phyloP scores from a whole-genome alignment of 2,888 invertebrate genomes.

The Hypomecis punctinalis region DNA sequence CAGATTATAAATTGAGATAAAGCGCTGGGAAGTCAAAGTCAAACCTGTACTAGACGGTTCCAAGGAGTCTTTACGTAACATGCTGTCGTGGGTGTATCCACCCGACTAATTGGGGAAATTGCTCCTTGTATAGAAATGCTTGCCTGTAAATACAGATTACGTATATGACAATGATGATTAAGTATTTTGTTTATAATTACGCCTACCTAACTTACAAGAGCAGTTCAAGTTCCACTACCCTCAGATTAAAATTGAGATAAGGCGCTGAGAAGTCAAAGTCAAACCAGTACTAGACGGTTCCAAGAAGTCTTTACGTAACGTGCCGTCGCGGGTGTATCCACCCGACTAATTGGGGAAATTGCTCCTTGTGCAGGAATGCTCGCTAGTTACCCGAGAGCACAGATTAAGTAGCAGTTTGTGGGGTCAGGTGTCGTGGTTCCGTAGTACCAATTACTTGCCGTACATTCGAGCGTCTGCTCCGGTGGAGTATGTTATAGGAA shows the following conservation, averaged over 20 bases:
- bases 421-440: conserved; percentile 29
- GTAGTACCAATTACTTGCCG: conserved; percentile 11
- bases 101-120: too few species aligned
- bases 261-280: neutral
- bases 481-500: neutral
- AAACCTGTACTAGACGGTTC: neutral
- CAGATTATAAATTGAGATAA: neutral
- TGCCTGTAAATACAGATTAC: too few species aligned
- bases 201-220: too few species aligned
- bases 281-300: conserved; percentile 42
- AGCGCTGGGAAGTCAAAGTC: neutral
- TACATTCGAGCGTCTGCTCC: conserved; percentile 3
- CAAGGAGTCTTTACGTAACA: too few species aligned
- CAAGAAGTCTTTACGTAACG: conserved; percentile 68
- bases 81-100: too few species aligned
- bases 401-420: conserved; percentile 18
- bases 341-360: conserved; percentile 76
- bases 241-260: neutral
- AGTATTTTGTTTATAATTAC: too few species aligned
- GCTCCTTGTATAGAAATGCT: too few species aligned
- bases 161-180: too few species aligned
- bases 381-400: conserved; percentile 22
- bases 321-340: conserved; percentile 64
- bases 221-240: too few species aligned
- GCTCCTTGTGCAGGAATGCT: conserved; percentile 46